Evolutionary conservation across 1,140 invertebrate genomes (phyloP).

Genomic region (Samia ricini): DNA sequence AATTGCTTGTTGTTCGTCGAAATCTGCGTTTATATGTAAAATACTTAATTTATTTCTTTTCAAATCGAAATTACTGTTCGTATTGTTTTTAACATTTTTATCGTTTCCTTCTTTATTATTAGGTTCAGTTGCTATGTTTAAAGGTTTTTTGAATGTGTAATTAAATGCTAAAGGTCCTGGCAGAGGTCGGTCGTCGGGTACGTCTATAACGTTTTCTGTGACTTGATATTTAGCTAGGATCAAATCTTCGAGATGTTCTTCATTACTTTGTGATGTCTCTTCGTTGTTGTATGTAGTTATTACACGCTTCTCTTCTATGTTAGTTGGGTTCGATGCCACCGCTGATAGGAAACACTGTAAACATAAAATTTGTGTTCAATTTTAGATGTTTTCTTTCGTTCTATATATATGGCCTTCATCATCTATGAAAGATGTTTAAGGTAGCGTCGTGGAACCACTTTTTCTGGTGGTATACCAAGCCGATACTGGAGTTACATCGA

Average conservation of each 20-base stretch:
- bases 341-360: too few species aligned
- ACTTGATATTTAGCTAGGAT: slow-evolving; percentile 35
- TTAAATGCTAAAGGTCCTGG: slow-evolving; percentile 36
- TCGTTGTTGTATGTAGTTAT: background rate
- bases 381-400: too few species aligned
- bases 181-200: slow-evolving; percentile 36
- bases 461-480: too few species aligned
- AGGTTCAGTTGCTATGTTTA: background rate
- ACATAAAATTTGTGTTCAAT: too few species aligned
- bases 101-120: background rate
- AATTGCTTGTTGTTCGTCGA: slow-evolving; percentile 13
- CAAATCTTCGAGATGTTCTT: background rate
- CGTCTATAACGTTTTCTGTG: slow-evolving; percentile 45
- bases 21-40: slow-evolving; percentile 39
- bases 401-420: too few species aligned
- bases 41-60: slow-evolving; percentile 36
- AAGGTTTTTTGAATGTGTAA: slow-evolving; percentile 21
- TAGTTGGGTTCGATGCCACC: background rate
- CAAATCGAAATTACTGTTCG: slow-evolving; percentile 15
- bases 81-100: background rate
- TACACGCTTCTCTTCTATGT: background rate
- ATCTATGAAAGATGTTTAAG: too few species aligned
- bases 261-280: background rate
- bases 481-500: too few species aligned
- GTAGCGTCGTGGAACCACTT: too few species aligned